These are phyloP conservation scores for Linurgus olivaceus DNA, from an alignment of 2,797 vertebrate genomes.

Conservation along the genomic window DNA sequence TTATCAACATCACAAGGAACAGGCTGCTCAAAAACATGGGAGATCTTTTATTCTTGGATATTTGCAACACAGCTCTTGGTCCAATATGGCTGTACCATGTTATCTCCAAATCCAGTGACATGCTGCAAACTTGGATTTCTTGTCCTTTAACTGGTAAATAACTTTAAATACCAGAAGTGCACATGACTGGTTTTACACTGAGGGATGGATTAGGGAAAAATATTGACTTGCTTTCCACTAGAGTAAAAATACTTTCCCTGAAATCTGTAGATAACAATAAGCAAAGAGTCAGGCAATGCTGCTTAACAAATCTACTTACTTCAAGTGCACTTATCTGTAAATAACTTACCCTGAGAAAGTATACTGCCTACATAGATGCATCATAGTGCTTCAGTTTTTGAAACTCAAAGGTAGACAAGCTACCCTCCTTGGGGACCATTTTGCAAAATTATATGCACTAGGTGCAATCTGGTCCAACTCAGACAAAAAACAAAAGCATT, in stretches of 20 bases:
- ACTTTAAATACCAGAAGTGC: neutral
- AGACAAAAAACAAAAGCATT: neutral
- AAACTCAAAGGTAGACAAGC: neutral
- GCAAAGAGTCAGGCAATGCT: neutral
- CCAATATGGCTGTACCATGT: neutral
- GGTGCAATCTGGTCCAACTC: neutral
- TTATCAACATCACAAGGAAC: neutral
- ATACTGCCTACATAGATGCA: neutral
- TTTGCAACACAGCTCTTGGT: neutral
- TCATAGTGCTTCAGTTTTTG: neutral
- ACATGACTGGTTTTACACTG: neutral
- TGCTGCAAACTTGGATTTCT: neutral
- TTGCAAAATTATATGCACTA: neutral
- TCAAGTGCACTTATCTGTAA: slow-evolving; percentile 27
- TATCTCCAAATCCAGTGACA: neutral
- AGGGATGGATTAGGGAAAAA: neutral
- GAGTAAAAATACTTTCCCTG: neutral
- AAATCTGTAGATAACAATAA: neutral
- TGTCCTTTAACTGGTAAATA: neutral
- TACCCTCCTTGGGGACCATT: neutral
- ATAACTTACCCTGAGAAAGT: neutral
- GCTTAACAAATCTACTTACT: slow-evolving; percentile 10
- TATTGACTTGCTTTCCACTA: neutral
- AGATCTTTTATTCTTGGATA: neutral
- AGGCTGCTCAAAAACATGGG: neutral